Conservation (phyloP, 2,113 vertebrate genomes). For the Dryoscopus gambensis region DNA sequence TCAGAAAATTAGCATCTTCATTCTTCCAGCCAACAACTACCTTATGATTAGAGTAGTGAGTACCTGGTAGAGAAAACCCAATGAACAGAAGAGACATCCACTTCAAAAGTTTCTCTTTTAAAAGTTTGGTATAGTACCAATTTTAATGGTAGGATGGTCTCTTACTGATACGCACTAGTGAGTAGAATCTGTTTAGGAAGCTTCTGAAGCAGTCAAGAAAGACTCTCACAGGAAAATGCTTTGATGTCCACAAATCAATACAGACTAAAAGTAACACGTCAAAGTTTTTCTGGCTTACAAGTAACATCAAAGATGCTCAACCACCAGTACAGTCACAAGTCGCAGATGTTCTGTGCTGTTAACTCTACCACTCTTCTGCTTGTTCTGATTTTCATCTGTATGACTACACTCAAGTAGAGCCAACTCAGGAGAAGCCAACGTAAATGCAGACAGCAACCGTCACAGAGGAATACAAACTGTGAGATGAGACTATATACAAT, state of each 20-base stretch:
- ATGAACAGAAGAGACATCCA: not conserved
- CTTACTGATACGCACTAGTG: not conserved
- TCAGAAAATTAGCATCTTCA: not conserved
- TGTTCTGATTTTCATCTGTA: not conserved
- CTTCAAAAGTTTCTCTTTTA: not conserved
- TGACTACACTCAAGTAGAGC: not conserved
- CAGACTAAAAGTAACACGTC: not conserved
- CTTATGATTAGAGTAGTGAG: not conserved
- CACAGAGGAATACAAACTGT: not conserved
- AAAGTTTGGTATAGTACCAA: not conserved
- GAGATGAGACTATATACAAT: not conserved
- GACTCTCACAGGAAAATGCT: not conserved
- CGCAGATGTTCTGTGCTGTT: not conserved
- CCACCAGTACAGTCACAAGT: not conserved
- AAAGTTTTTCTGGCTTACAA: not conserved
- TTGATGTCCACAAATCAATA: not conserved
- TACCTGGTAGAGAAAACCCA: not conserved
- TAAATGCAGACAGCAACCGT: not conserved
- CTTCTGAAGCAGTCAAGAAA: not conserved
- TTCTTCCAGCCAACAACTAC: not conserved
- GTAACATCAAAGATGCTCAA: not conserved
- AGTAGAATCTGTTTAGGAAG: not conserved
- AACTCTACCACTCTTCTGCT: not conserved
- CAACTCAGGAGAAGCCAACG: not conserved
- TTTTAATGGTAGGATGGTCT: rapidly evolving